Evolutionary conservation across 2,888 invertebrate species (phyloP), one percentile per base, ranked within the genome.

Genomic region (Chaitophorus viminalis): DNA sequence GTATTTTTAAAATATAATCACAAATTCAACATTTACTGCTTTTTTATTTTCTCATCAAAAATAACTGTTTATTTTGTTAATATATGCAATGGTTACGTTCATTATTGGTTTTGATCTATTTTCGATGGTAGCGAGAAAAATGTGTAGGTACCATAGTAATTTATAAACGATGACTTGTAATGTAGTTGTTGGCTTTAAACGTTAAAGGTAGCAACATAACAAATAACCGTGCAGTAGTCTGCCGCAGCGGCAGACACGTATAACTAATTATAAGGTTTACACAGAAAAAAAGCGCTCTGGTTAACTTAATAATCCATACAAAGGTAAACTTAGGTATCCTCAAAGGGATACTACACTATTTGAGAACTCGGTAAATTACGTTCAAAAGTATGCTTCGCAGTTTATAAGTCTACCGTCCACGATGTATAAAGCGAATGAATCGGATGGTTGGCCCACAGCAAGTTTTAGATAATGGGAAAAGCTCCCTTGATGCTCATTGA

Each of bases 281-380:
- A 52, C 68, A n/a, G 76, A 68, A 85, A 85, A 85, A 29, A 46
- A 46, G 18, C 68, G 46, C 25, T 33, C 33, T 33, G 33, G 77
- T 52, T 86, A 86, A 86, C 39, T 72, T 78, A 78, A 78, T 86
- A 78, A 72, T 78, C 36, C 25, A n/a, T 72, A 36, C 18, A 78
- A 72, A 72, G 29, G 78, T 78, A 78, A 86, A 78, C 33, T 86
- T 65, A 65, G 2, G 70, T 78, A 77, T 72, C 14, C 86, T 78
- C 86, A 17, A 29, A 70, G 78, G 86, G 29, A 70, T 52, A 70
- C 17, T 68, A 14, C n/a, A n/a, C 33, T 78, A 54, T 78, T 78
- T 70, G 54, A 54, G 78, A 86, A 78, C 72, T 72, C 78, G 6
- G 78, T 78, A 78, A 86, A 86, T 86, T 85, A 78, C 78, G 68